These are phyloP conservation scores for Diadophis punctatus DNA, from an alignment of 2,113 vertebrate species.

Conservation along the genomic window DNA sequence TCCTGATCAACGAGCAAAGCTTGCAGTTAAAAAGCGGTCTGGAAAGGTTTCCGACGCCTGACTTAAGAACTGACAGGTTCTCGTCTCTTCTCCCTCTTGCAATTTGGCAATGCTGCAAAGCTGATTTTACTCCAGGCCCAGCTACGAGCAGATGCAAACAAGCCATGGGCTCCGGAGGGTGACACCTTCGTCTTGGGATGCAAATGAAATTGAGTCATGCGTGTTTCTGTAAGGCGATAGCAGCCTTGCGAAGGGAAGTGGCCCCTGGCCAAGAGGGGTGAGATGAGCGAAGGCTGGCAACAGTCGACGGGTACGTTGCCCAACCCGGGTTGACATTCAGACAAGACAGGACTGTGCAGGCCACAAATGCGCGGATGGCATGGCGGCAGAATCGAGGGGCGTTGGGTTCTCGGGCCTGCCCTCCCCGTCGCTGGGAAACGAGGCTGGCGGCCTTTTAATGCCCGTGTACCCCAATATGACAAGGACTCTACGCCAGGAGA, in stretches of 20 bases:
- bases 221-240: background rate
- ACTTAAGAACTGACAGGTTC: too few relatives aligned
- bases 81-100: background rate
- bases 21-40: background rate
- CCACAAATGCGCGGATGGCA: background rate
- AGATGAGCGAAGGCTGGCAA: background rate
- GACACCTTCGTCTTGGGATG: background rate
- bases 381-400: too few relatives aligned
- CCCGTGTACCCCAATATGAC: background rate
- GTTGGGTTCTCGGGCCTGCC: background rate
- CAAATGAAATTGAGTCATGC: background rate
- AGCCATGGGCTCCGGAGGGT: background rate
- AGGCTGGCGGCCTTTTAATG: background rate
- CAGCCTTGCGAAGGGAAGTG: background rate
- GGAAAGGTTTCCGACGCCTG: background rate
- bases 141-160: background rate
- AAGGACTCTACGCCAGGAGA: background rate
- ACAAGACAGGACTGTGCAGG: background rate
- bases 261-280: background rate
- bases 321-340: background rate
- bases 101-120: background rate
- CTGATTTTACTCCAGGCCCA: background rate
- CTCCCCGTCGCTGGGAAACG: fast-evolving
- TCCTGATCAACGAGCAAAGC: background rate
- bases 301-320: background rate